Percentiles rank a stretch among this genome's conserved stretches.
These are phyloP conservation scores for Pemphredon lugubris DNA, from an alignment of 2,888 invertebrate genomes.

Conservation along the genomic window DNA sequence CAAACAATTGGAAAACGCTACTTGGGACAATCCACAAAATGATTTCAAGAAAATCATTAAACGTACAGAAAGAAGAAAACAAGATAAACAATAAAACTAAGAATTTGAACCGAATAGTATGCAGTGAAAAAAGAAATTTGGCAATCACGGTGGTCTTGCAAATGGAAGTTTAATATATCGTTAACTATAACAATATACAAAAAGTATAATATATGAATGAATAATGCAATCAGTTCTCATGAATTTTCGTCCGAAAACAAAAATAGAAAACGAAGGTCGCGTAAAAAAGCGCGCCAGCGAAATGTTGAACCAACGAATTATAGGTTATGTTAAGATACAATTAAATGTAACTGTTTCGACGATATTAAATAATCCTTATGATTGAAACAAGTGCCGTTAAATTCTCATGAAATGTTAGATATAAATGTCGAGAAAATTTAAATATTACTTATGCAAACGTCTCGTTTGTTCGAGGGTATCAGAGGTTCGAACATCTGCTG, in stretches of 20 bases:
- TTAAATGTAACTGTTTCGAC: no score
- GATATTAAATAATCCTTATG: background rate
- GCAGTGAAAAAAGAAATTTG: no score
- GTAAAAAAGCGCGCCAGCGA: constrained; percentile 44
- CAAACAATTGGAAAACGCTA: no score
- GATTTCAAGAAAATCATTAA: no score
- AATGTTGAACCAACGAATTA: background rate
- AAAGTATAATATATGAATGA: no score
- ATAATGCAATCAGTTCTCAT: no score
- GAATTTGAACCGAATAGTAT: no score
- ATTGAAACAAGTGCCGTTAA: background rate
- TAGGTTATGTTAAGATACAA: constrained; percentile 38
- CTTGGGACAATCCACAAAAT: no score
- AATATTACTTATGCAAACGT: constrained; percentile 83
- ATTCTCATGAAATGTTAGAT: background rate
- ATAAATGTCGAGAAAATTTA: constrained; percentile 13
- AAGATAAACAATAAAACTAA: no score
- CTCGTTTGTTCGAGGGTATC: constrained; percentile 83
- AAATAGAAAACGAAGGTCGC: background rate
- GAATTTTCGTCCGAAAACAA: background rate
- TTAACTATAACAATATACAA: background rate
- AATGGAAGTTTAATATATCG: no score
- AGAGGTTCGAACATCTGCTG: constrained; percentile 82
- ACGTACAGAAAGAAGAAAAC: no score
- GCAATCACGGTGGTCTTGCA: no score